phyloP scores from a whole-genome alignment of 35 echinoderm and acorn worm genomes.

The Strongylocentrotus purpuratus region DNA sequence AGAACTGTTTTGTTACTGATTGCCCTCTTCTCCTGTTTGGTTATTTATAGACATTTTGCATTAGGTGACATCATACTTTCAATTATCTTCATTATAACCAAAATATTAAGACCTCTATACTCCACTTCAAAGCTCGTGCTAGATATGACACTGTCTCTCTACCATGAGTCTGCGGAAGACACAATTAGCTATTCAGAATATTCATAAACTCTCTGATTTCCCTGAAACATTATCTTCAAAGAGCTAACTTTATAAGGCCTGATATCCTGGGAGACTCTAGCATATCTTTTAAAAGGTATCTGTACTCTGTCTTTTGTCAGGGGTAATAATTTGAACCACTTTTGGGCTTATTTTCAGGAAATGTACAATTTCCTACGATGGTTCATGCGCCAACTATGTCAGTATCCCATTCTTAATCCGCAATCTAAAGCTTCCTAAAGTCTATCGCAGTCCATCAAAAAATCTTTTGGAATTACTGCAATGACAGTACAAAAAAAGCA shows the following conservation, averaged over 20 bases:
- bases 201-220: slow-evolving; percentile 12
- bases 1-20: too few relatives aligned
- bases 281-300: neutral
- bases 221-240: neutral
- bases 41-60: neutral
- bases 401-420: neutral
- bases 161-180: neutral
- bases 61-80: neutral
- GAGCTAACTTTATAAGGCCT: neutral
- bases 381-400: slow-evolving; percentile 1
- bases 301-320: neutral
- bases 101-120: neutral
- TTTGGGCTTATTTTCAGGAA: slow-evolving; percentile 17
- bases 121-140: neutral
- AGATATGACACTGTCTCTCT: neutral
- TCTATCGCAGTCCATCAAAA: neutral
- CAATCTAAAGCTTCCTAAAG: neutral
- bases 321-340: slow-evolving; percentile 17
- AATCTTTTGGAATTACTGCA: neutral
- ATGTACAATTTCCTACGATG: slow-evolving; percentile 6
- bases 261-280: neutral
- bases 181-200: neutral
- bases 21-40: neutral
- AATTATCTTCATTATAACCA: neutral
- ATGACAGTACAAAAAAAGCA: neutral